phyloP scores from a whole-genome alignment of 1,140 invertebrate species.

The Euwallacea fornicatus region DNA sequence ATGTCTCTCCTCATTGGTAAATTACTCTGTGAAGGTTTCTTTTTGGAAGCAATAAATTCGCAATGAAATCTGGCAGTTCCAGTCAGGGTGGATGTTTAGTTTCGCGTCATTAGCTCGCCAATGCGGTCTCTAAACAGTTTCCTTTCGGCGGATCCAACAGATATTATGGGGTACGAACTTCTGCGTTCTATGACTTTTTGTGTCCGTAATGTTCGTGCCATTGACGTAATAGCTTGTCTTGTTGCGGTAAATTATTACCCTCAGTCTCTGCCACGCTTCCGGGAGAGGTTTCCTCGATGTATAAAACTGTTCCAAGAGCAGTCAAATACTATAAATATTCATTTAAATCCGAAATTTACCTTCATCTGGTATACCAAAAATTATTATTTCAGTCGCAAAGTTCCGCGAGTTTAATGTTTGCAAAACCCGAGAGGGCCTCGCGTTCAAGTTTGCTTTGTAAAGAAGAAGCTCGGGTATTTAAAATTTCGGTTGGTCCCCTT shows the following conservation, averaged over 20 bases:
- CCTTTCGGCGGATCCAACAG: slow-evolving; percentile 42
- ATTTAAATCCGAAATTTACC: slow-evolving; percentile 1
- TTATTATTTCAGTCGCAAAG: slow-evolving; percentile 5
- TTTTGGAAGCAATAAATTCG: slow-evolving; percentile 16
- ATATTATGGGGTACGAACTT: slow-evolving; percentile 46
- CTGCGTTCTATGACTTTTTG: slow-evolving; percentile 48
- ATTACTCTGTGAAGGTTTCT: background rate
- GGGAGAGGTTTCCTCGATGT: no score
- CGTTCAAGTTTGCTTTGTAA: slow-evolving; percentile 15
- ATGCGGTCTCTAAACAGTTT: slow-evolving; percentile 44
- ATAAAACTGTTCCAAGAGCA: no score
- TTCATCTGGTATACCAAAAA: background rate
- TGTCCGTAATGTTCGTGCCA: slow-evolving; percentile 44
- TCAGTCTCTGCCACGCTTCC: no score
- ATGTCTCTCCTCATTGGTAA: background rate
- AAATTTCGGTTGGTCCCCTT: slow-evolving; percentile 12
- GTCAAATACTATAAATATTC: slow-evolving; percentile 2
- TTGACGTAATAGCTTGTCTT: slow-evolving; percentile 45
- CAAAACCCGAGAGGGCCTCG: background rate
- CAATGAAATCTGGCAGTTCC: slow-evolving; percentile 10
- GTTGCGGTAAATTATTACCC: slow-evolving; percentile 42
- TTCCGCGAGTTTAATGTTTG: slow-evolving; percentile 14
- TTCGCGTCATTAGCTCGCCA: slow-evolving; percentile 43
- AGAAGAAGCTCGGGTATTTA: slow-evolving; percentile 13
- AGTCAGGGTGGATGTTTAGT: slow-evolving; percentile 39